Evolutionary conservation across 2,888 invertebrate genomes (phyloP).

Genomic region (Auanema sp.): DNA sequence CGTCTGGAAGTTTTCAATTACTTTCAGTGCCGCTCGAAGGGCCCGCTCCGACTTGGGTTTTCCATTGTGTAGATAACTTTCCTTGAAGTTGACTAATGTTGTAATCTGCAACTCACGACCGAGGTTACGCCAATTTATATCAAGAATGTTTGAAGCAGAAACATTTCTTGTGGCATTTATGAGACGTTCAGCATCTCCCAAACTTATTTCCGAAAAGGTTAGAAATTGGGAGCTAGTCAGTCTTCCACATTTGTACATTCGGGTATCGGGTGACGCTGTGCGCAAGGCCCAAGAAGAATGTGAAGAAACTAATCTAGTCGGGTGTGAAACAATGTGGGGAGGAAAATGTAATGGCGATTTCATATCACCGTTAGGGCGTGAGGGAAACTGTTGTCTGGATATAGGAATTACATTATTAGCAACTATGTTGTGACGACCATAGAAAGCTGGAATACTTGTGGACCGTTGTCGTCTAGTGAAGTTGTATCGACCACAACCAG

Average conservation of each 20-base stretch:
- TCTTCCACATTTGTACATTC: not conserved
- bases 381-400: no score
- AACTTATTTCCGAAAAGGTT: not conserved
- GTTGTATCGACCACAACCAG: no score
- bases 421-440: no score
- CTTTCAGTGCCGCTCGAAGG: constrained; percentile 75
- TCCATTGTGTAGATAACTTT: constrained; percentile 71
- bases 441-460: constrained; percentile 4
- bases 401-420: no score
- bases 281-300: not conserved
- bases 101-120: constrained; percentile 74
- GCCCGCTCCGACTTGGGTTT: constrained; percentile 72
- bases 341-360: no score
- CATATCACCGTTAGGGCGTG: no score
- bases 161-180: not conserved
- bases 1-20: constrained; percentile 18
- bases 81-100: constrained; percentile 81
- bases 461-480: not conserved
- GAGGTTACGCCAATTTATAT: constrained; percentile 5
- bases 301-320: no score
- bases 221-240: not conserved
- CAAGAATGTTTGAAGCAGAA: not conserved
- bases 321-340: no score
- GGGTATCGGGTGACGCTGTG: not conserved
- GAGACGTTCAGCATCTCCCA: not conserved